Conservation (phyloP, 2,797 vertebrate genomes). For the Molossus molossus region DNA sequence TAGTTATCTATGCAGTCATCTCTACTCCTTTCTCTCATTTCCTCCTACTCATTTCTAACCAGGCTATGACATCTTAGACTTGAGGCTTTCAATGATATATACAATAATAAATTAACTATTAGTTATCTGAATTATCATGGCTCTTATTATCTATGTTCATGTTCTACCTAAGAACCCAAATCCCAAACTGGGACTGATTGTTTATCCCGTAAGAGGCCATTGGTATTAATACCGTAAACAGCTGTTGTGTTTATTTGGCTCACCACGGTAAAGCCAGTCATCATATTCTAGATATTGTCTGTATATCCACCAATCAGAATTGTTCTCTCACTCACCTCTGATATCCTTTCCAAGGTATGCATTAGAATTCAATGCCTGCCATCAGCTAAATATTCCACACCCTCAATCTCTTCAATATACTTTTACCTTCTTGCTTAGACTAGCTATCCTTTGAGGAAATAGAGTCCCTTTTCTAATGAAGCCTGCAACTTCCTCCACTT, state of each 20-base stretch:
- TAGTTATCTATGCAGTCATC: constrained; percentile 23
- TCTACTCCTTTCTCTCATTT: constrained; percentile 14
- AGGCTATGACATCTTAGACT: background rate
- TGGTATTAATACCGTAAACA: background rate
- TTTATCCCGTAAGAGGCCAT: background rate
- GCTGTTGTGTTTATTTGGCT: constrained; percentile 9
- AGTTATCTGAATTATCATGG: background rate
- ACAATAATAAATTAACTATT: constrained; percentile 30
- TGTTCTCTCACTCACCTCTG: background rate
- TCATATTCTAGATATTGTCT: background rate
- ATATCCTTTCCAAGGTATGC: background rate
- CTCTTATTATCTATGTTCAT: constrained; percentile 17
- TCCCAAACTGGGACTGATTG: background rate
- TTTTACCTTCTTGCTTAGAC: constrained; percentile 44
- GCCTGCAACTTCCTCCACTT: background rate
- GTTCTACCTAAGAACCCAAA: background rate
- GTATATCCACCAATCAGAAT: background rate
- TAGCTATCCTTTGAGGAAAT: background rate
- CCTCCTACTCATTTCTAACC: constrained; percentile 15
- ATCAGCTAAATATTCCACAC: constrained; percentile 31
- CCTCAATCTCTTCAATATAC: background rate
- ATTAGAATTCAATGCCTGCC: background rate
- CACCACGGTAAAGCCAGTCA: background rate
- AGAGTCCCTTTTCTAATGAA: constrained; percentile 32
- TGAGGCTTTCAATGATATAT: background rate